Base-by-base conservation (phyloP, 2,888 invertebrate species). In the Dugesia japonica region DNA sequence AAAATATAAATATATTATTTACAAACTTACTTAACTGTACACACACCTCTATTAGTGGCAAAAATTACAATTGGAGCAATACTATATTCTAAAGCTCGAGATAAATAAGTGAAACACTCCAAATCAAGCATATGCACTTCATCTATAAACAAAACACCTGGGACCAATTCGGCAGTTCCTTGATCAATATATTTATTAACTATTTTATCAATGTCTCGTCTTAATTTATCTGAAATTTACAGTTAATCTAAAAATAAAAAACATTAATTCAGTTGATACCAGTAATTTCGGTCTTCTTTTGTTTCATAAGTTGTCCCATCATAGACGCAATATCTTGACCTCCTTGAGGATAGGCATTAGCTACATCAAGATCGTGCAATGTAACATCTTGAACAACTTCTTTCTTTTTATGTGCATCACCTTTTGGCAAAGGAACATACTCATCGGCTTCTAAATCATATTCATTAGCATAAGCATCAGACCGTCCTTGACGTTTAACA, bases 371-470 rank as follows among this genome's bases (percentile, higher is more conserved):
- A 85, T 98, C 98, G 83, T 98, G 97, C 71, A 98, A 85, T 0
- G 97, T 95, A 0, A 98, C 95, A 86, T 97, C 97, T 84, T 98
- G 92, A 71, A 94, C 91, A 26, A 90, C 88, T 86, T 98, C 97
- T 81, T 97, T 98, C 86, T 94, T 94, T 85, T 98, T 98, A 84
- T 97, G 95, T 0, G 98, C 98, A 85, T 98, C 98, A 0, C 98
- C 98, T 86, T 99, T 98, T 0, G 98, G 98, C 76, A 98, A 85
- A 0, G 98, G 98, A 0, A 99, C 98, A 86, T 97, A 99, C 85
- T 98, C 97, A 85, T 99, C 98, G 0, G 97, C 94, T 87, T 98
- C 98, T 79, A 98, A 87, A 86, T 98, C 98, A 86, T 94, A 99
- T 85, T 99, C 98, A 0, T 95, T 95, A 0, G 98, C 97, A 87